These are phyloP conservation scores for Lasioglossum calceatum DNA, from an alignment of 2,888 invertebrate species.

Conservation along the genomic window DNA sequence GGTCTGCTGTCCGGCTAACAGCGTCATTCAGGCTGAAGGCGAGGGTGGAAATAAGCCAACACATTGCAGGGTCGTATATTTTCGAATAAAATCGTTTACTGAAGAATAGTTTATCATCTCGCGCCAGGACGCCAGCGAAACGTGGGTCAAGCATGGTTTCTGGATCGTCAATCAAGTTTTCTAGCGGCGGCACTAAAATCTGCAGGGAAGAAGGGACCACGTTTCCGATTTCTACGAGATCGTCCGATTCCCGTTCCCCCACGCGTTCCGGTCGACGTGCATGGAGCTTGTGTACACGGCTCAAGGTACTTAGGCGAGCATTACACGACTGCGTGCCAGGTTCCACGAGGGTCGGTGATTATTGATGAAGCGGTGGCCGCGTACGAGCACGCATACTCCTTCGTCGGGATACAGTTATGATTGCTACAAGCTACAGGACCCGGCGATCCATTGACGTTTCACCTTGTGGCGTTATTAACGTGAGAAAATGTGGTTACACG, in stretches of 20 bases:
- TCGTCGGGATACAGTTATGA: conserved; percentile 77
- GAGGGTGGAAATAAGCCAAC: not conserved
- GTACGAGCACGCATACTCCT: conserved; percentile 59
- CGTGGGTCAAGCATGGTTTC: not conserved
- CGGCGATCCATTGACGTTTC: conserved; percentile 55
- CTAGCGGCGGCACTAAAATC: not conserved
- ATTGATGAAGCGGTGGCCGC: conserved; percentile 68
- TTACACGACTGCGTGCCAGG: conserved; percentile 65
- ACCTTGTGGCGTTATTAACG: conserved; percentile 72
- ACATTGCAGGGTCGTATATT: not conserved
- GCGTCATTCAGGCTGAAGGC: not conserved
- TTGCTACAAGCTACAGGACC: conserved; percentile 68
- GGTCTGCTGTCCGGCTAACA: not conserved
- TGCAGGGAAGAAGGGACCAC: conserved; percentile 34
- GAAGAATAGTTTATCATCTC: not conserved
- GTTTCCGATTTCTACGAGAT: conserved; percentile 61
- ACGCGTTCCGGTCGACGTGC: conserved; percentile 19
- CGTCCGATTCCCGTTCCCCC: conserved; percentile 19
- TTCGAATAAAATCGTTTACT: not conserved
- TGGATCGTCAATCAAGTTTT: not conserved
- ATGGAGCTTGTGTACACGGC: conserved; percentile 39
- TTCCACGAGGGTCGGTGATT: conserved; percentile 67
- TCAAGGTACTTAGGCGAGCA: conserved; percentile 57
- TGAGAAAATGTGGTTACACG: conserved; percentile 71
- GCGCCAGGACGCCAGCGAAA: not conserved